Evolutionary conservation across 53 echinoderm and acorn worm genomes (phyloP), one percentile per base, ranked within the genome.

Genomic region (Echinarachnius parma): DNA sequence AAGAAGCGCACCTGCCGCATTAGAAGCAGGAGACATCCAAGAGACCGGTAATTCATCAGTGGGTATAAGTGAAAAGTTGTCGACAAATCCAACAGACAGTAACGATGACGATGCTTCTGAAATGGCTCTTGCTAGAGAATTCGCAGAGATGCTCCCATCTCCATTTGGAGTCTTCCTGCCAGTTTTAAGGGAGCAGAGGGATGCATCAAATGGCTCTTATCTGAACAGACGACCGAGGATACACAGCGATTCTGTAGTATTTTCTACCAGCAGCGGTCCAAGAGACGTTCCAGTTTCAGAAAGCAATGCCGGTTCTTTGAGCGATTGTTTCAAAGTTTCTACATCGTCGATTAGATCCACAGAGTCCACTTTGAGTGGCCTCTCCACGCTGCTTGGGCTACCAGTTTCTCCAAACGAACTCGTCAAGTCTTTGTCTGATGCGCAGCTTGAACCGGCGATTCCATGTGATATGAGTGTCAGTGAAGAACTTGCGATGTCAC

Each of bases 131-230:
- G 70, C 70, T 16, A 52, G 37, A 53, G 70, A 69, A 34, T 69
- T 69, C 7, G 70, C 70, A 10, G 70, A 69, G 32, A 69, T 69
- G 70, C 53, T 69, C 24, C 70, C 70, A 5, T 69, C 70, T 1
- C 70, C 70, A 14, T 4, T 69, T 3, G 70, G 70, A 8, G 21
- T 3, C 33, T 34, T 35, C 10, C 31, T 69, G 15, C 66, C 66
- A 2, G 47, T 46, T 28, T 66, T 27, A 18, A n/a, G n/a, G n/a
- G n/a, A n/a, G n/a, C n/a, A n/a, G n/a, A n/a, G n/a, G n/a, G n/a
- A n/a, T n/a, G n/a, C n/a, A n/a, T n/a, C n/a, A n/a, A n/a, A n/a
- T n/a, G n/a, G n/a, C n/a, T 19, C 1, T 48, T 20, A 46, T 9
- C 32, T 28, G 24, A n/a, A 29, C 31, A 66, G 48, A 47, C 66